A percentile compares a stretch with the other conserved stretches of the same genome.
Evolutionary conservation across 2,113 vertebrate species (phyloP).

Genomic region (Anoura caudifer): DNA sequence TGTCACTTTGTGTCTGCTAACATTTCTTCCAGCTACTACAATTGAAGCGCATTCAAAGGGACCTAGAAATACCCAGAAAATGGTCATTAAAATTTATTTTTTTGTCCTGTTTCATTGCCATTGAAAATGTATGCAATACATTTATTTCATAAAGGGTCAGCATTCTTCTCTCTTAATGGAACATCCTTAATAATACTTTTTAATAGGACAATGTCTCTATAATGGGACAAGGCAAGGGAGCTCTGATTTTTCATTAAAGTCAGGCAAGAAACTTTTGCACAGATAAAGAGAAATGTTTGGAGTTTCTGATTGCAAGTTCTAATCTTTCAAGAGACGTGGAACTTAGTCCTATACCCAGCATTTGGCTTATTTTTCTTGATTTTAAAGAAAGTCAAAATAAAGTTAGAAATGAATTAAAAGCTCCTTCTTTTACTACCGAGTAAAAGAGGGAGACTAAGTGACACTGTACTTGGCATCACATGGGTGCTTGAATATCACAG

Average conservation of each 20-base stretch:
- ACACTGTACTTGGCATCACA: not conserved
- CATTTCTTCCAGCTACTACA: not conserved
- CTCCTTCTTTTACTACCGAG: no score
- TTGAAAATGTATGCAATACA: slow-evolving; percentile 37
- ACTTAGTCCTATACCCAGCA: not conserved
- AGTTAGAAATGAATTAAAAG: not conserved
- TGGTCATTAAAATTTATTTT: slow-evolving; percentile 70
- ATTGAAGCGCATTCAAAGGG: not conserved
- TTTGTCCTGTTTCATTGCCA: slow-evolving; percentile 23
- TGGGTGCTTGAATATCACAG: not conserved
- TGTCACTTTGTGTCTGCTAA: slow-evolving; percentile 34
- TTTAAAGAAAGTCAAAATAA: not conserved
- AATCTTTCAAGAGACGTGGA: not conserved
- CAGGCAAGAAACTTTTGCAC: not conserved
- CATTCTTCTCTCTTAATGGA: not conserved
- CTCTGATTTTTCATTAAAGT: not conserved
- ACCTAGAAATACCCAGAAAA: slow-evolving; percentile 43
- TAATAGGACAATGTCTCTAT: not conserved
- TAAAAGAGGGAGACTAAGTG: not conserved
- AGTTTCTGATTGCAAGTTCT: not conserved
- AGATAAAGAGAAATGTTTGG: not conserved
- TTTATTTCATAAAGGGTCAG: not conserved
- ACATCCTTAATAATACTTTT: not conserved
- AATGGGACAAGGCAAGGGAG: not conserved
- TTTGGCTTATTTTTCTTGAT: not conserved